A percentile compares a stretch with the other conserved stretches of the same genome.
Conservation (phyloP, 2,113 vertebrate species). For the Parus major region DNA sequence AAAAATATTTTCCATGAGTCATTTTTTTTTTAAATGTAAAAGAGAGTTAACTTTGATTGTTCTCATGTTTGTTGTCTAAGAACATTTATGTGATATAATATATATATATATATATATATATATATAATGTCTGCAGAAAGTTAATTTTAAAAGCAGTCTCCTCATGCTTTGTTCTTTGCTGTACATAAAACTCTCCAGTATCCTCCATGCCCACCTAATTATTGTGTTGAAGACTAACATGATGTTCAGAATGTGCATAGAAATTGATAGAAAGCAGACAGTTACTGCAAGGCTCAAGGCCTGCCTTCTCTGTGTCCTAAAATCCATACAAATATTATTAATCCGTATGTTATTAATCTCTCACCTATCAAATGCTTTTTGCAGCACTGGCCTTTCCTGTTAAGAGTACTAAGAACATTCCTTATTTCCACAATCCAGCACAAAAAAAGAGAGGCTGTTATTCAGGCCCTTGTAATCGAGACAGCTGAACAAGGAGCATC, state of each 20-base stretch:
- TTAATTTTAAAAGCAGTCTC: not conserved
- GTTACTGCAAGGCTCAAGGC: not conserved
- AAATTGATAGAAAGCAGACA: not conserved
- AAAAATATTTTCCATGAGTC: conserved; percentile 50
- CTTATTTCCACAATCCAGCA: not conserved
- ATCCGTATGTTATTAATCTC: not conserved
- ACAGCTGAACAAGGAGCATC: not conserved
- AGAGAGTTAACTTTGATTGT: conserved; percentile 30
- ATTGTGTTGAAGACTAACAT: not conserved
- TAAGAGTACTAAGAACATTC: not conserved
- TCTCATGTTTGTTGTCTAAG: not conserved
- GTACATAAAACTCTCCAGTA: not conserved
- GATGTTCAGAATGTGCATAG: not conserved
- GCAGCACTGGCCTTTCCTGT: not conserved
- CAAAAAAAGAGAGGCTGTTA: not conserved
- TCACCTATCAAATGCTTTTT: not conserved
- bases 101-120: not conserved
- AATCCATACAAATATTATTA: not conserved
- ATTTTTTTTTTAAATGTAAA: not conserved
- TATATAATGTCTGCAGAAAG: not conserved
- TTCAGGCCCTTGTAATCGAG: not conserved
- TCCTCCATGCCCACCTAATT: not conserved
- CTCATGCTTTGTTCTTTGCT: not conserved
- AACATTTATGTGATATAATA: not conserved
- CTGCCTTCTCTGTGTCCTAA: not conserved